Evolutionary conservation across 1,140 invertebrate species (phyloP), one percentile per base, ranked within the genome.

Genomic region (Zaprionus lachaisei): DNA sequence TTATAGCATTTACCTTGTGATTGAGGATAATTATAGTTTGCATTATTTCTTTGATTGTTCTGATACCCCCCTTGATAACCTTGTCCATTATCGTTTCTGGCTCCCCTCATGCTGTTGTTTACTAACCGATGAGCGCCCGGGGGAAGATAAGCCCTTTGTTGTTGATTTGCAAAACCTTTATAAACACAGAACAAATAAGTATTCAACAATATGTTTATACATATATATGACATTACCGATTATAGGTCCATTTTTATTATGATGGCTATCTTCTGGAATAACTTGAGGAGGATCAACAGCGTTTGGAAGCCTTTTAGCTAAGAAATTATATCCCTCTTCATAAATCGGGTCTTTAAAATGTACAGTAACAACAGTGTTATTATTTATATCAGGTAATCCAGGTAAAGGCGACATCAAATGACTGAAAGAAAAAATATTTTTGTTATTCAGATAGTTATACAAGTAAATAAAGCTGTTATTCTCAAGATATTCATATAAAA

Each of bases 321-420:
- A 95, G 93, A 98, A 99, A 14, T 98, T 94, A 90, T 95, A 97
- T 77, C 95, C 95, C 2, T 94, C 94, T 1, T 94, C 93, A 94
- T 96, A 99, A 72, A 95, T 94, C 1, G 98, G 98, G 94, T 99
- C 98, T 65, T 95, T 92, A 92, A 94, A 99, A 49, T 95, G 93
- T 2, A 97, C 94, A 85, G 97, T 98, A 82, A 93, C 94, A 87
- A 95, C 94, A 11, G 84, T 83, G 92, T 96, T 96, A 28, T 93
- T 94, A 26, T 89, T 89, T 17, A 96, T 93, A 24, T 95, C 94
- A 2, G 94, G 92, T 49, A 96, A 92, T 1, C 95, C 96, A 7
- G 94, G 93, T 24, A 97, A 95, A 0, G 96, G 96, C 0, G 96
- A 97, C 26, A 94, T 90, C 22, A 97, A 93, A 47, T 55, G 49